Base-by-base conservation (phyloP, 1,140 invertebrate genomes). In the Orchesella cincta region DNA sequence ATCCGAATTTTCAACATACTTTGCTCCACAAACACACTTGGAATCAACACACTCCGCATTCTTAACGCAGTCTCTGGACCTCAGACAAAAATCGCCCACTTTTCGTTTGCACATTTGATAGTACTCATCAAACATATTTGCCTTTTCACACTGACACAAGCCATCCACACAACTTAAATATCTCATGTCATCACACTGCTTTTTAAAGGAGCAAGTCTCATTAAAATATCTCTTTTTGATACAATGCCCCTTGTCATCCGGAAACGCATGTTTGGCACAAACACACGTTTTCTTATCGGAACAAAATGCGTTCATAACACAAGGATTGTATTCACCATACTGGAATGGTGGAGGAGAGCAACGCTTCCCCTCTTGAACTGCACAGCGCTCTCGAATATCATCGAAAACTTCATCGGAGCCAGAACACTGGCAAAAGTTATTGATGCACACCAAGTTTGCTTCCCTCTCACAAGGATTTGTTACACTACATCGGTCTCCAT, bases 251-350 rank as follows among this genome's bases (percentile, higher is more conserved):
- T 67, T 52, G 26, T 46, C 67, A 31, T 78, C 77, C 35, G 54
- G 35, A 35, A 62, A 78, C 1, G 73, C 35, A 54, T 78, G 52
- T 28, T 34, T 46, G 39, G 62, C 73, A 75, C 77, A 78, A n/a
- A 36, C 62, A 73, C 77, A 78, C 26, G 72, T 12, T 34, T 64
- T 57, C 23, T 29, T 23, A n/a, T 74, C 57, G 1, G 73, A 70
- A 71, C 77, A 78, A 39, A 34, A 75, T 18, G 73, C 73, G 62
- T 78, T 78, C 8, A 73, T 67, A 2, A 78, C 77, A 39, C 77
- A 78, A n/a, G 77, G 73, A 74, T 71, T 75, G 29, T 70, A 71
- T 51, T 78, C 77, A 18, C 77, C 77, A 33, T 46, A 78, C 46
- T 75, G 57, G 51, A 64, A 75, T 52, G 29, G 20, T 0, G 77